Evolutionary conservation across 2,797 vertebrate species (phyloP).

Genomic region (Falco concolor): DNA sequence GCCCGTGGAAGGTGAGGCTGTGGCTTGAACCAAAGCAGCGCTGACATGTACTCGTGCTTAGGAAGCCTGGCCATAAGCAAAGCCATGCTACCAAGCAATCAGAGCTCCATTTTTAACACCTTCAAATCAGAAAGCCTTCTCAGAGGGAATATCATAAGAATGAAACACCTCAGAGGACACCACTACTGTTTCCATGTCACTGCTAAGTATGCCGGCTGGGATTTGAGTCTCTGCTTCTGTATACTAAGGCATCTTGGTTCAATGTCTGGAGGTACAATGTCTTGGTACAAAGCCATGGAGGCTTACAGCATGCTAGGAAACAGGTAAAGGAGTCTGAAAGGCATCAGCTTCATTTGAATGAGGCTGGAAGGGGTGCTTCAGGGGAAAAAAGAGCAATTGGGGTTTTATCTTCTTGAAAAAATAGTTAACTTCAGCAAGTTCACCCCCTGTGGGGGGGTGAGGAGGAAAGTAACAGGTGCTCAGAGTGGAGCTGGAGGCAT

Average conservation of each 20-base stretch:
- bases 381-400: background rate
- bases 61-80: background rate
- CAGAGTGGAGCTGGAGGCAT: background rate
- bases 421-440: background rate
- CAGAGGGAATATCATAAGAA: background rate
- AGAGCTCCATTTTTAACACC: background rate
- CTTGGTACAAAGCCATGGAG: background rate
- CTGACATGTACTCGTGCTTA: background rate
- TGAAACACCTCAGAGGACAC: background rate
- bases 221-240: background rate
- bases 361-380: background rate
- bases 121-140: background rate
- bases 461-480: constrained; percentile 28
- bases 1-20: background rate
- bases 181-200: background rate
- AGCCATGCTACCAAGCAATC: background rate
- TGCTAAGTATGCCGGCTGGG: background rate
- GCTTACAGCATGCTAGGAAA: background rate
- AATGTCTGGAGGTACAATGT: background rate
- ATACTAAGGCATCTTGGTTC: background rate
- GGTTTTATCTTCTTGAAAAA: background rate
- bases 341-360: background rate
- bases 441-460: background rate
- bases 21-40: background rate
- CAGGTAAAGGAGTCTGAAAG: background rate